Percentiles rank a stretch among this genome's conserved stretches.
phyloP scores from a whole-genome alignment of 2,113 vertebrate genomes.

The Rhabdomys dilectus region DNA sequence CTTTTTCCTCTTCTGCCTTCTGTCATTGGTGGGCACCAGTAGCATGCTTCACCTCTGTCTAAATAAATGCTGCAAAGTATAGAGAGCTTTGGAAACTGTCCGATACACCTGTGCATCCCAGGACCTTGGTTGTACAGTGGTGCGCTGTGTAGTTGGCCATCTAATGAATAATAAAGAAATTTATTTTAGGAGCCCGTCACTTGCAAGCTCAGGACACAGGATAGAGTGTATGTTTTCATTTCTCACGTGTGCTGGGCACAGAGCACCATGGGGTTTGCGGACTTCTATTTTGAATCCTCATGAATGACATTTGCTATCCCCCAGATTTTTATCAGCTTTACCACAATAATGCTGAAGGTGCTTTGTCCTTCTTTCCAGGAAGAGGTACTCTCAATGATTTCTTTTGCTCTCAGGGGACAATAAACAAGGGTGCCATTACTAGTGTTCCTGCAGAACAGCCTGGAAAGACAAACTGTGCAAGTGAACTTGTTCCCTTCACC shows the following conservation, averaged over 20 bases:
- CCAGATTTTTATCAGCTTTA: not conserved
- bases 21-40: not conserved
- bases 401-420: slow-evolving; percentile 67
- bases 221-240: not conserved
- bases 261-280: not conserved
- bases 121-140: not conserved
- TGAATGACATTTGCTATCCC: not conserved
- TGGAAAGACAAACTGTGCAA: slow-evolving; percentile 54
- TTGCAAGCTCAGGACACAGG: not conserved
- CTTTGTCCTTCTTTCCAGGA: slow-evolving; percentile 66
- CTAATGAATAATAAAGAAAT: not conserved
- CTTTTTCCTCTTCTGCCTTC: not conserved
- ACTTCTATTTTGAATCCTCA: slow-evolving; percentile 9
- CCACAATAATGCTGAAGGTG: slow-evolving; percentile 8
- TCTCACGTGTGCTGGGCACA: not conserved
- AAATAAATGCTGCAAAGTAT: not conserved
- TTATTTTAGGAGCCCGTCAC: not conserved
- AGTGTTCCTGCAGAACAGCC: slow-evolving; percentile 58
- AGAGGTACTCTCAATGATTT: not conserved
- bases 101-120: not conserved
- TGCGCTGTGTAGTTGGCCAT: not conserved
- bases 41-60: not conserved
- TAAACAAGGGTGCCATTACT: slow-evolving; percentile 62
- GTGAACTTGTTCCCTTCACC: slow-evolving; percentile 45
- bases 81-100: not conserved